phyloP scores from a whole-genome alignment of 1,140 invertebrate species.

The Pseudomyrmex pallidus region DNA sequence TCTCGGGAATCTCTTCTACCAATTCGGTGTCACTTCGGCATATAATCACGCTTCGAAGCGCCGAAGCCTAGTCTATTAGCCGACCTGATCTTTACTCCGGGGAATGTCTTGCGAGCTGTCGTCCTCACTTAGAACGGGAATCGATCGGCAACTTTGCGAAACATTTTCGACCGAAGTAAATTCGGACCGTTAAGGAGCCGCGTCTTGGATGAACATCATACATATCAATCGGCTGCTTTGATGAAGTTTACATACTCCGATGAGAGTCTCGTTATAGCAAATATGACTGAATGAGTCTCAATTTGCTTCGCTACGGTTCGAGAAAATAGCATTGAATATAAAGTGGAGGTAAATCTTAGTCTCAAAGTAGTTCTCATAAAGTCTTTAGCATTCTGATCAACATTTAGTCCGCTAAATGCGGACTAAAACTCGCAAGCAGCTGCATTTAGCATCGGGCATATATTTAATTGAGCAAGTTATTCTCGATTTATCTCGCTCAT shows the following conservation, averaged over 20 bases:
- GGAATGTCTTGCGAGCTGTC: slow-evolving; percentile 11
- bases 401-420: neutral
- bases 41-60: slow-evolving; percentile 57
- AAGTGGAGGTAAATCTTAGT: neutral
- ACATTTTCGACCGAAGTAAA: slow-evolving; percentile 34
- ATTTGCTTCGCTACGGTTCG: neutral
- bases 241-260: neutral
- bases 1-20: slow-evolving; percentile 34
- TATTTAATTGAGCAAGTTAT: neutral
- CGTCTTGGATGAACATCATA: slow-evolving; percentile 14
- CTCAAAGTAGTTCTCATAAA: too few relatives aligned
- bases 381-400: too few relatives aligned
- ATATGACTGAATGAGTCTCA: neutral
- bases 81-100: slow-evolving; percentile 3
- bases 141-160: slow-evolving; percentile 43
- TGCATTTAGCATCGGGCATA: neutral
- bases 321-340: neutral
- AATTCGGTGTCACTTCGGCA: slow-evolving; percentile 49
- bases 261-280: neutral
- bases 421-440: neutral
- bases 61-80: slow-evolving; percentile 45
- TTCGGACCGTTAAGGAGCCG: neutral
- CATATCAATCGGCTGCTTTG: slow-evolving; percentile 8
- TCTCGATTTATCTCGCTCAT: neutral
- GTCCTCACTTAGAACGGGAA: slow-evolving; percentile 13